phyloP scores from a whole-genome alignment of 37 sponge, comb jelly and placozoan species.

The Beroe ovata region DNA sequence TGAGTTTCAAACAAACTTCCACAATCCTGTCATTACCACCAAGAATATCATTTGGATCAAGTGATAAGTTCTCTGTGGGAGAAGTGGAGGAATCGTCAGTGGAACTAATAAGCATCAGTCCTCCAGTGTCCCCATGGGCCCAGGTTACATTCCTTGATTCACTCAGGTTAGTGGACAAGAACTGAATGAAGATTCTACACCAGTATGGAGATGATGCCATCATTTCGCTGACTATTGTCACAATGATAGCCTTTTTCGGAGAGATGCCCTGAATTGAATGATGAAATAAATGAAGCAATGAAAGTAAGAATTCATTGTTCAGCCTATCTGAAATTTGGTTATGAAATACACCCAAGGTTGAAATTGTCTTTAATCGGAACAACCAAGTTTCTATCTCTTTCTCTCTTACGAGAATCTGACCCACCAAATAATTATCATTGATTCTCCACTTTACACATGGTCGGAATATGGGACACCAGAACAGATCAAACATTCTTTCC shows the following conservation, averaged over 20 bases:
- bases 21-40: constrained; percentile 16
- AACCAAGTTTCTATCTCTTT: neutral
- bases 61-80: neutral
- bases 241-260: neutral
- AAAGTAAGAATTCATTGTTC: neutral
- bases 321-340: neutral
- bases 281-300: constrained; percentile 6
- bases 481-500: neutral
- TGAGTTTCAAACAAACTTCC: neutral
- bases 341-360: neutral
- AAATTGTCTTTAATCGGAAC: neutral
- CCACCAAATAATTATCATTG: neutral
- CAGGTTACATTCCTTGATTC: neutral
- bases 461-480: neutral
- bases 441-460: neutral
- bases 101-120: neutral
- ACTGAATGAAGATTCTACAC: neutral
- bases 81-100: neutral
- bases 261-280: neutral
- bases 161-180: neutral
- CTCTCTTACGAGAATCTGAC: neutral
- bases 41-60: constrained; percentile 49
- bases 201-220: neutral
- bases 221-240: neutral
- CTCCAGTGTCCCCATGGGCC: neutral